These are phyloP conservation scores for Cardiocondyla obscurior DNA, from an alignment of 1,140 invertebrate genomes.

Conservation along the genomic window DNA sequence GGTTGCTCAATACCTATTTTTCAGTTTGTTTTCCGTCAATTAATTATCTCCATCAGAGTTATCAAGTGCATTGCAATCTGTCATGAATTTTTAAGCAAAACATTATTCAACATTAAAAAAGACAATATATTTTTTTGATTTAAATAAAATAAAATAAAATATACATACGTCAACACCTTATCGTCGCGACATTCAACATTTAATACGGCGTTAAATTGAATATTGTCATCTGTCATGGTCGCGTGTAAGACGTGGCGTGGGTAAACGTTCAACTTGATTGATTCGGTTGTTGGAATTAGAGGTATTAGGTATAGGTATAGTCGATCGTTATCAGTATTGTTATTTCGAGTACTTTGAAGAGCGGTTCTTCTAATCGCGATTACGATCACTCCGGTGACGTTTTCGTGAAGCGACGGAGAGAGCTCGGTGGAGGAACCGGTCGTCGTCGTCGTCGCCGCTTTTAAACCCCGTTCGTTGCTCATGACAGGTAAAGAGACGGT, in stretches of 20 bases:
- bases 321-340: too few species aligned
- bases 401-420: not conserved
- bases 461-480: constrained; percentile 60
- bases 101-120: not conserved
- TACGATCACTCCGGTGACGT: not conserved
- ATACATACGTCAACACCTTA: too few species aligned
- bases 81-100: not conserved
- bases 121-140: not conserved
- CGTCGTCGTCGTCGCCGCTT: not conserved
- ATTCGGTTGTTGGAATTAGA: too few species aligned
- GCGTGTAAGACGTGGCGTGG: too few species aligned
- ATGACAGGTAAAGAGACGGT: constrained; percentile 75
- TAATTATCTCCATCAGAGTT: not conserved
- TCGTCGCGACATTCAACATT: too few species aligned
- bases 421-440: constrained; percentile 20
- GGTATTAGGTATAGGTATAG: too few species aligned
- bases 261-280: too few species aligned
- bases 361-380: not conserved
- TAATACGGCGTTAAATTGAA: too few species aligned
- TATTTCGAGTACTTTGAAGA: not conserved
- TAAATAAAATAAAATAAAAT: too few species aligned
- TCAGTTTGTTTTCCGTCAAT: not conserved
- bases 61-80: not conserved
- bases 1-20: not conserved
- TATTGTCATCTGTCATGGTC: too few species aligned